Base-by-base conservation (phyloP, 2,113 vertebrate species). In the Paracanthobrama guichenoti region DNA sequence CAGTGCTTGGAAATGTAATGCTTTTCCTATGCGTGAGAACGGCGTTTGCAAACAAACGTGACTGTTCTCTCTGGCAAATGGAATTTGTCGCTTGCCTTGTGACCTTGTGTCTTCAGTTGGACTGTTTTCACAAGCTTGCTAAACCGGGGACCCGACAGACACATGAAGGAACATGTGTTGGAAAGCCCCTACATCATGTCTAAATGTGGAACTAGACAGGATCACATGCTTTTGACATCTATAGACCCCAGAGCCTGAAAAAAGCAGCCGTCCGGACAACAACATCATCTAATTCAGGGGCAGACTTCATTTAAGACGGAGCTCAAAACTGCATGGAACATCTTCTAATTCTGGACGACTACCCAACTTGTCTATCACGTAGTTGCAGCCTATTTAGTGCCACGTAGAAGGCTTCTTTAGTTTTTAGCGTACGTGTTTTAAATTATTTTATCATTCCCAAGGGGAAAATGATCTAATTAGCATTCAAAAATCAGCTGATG, bases 151-250 rank as follows among this genome's bases (percentile, higher is more conserved):
- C 73, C 64, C 28, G 44, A 53, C 48, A 87, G 88, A 90, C 88
- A 87, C 88, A 87, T 57, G 64, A 83, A 71, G 75, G 69, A 72
- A 72, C 79, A 85, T 86, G 88, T 87, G 89, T 86, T 93, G 93
- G 93, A 94, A 94, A 93, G 91, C 88, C 91, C 93, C 93, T 89
- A 86, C 71, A 81, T 86, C 88, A 87, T 87, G 81, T 85, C 86
- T 87, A 88, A 90, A 86, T 82, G 84, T 71, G 67, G 86, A 76
- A 77, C 72, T 72, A 57, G 64, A 79, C 85, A 86, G 76, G 79
- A 57, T 81, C 50, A 81, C 39, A 26, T 76, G 72, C 72, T 89
- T 87, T 81, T 87, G 86, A 85, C 88, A 84, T 84, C 86, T 73
- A 74, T 28, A 85, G 66, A 80, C 69, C 78, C 44, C 59, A n/a